These are phyloP conservation scores for Leucoma salicis DNA, from an alignment of 2,888 invertebrate genomes.

Conservation along the genomic window DNA sequence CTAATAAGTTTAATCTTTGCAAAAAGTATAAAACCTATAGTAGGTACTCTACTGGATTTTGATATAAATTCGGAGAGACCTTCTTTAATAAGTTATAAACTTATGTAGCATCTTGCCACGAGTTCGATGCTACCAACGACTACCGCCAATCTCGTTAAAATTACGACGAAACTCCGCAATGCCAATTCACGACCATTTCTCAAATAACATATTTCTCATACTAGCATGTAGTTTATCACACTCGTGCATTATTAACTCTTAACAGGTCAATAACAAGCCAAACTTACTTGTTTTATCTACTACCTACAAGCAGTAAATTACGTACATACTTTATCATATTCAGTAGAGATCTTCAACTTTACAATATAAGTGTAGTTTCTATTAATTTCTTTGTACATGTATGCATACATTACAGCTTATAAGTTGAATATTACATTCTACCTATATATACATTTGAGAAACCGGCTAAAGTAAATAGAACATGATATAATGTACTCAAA, in stretches of 20 bases:
- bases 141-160: constrained; percentile 77
- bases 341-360: too few relatives aligned
- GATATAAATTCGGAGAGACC: constrained; percentile 64
- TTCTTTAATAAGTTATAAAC: constrained; percentile 75
- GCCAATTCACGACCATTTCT: constrained; percentile 57
- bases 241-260: constrained; percentile 13
- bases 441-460: too few relatives aligned
- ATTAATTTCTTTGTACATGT: too few relatives aligned
- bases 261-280: not conserved
- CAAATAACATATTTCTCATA: constrained; percentile 59
- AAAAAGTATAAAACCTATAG: constrained; percentile 47
- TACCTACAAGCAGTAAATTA: too few relatives aligned
- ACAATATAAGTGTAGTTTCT: too few relatives aligned
- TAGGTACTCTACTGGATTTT: constrained; percentile 56
- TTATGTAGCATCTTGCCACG: constrained; percentile 58
- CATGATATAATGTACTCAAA: constrained; percentile 19
- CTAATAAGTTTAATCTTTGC: constrained; percentile 35
- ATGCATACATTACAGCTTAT: too few relatives aligned
- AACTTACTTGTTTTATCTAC: too few relatives aligned
- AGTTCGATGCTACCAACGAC: constrained; percentile 62
- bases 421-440: too few relatives aligned
- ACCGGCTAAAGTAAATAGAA: constrained; percentile 14
- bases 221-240: constrained; percentile 43
- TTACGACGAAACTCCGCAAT: constrained; percentile 64
- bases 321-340: too few relatives aligned